These are phyloP conservation scores for Meloidogyne hapla DNA, from an alignment of 1,140 invertebrate species.

Conservation along the genomic window DNA sequence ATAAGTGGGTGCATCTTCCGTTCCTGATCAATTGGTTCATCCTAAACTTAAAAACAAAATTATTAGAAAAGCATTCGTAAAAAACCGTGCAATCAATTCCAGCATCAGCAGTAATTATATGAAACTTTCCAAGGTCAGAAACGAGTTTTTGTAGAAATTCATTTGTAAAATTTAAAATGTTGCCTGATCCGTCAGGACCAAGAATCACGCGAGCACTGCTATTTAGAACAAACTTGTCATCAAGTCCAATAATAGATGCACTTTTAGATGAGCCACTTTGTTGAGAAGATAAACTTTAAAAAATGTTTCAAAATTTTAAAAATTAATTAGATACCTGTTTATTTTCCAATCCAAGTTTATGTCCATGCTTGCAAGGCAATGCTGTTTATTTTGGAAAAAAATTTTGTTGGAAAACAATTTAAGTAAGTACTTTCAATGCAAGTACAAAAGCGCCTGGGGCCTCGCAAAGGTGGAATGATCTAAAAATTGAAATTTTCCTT, in stretches of 20 bases:
- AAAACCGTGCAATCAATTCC: conserved; percentile 51
- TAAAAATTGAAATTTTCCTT: conserved; percentile 24
- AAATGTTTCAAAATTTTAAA: conserved; percentile 11
- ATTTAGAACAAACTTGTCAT: conserved; percentile 22
- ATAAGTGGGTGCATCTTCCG: not conserved
- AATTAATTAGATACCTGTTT: not conserved
- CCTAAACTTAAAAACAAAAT: not conserved
- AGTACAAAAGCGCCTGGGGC: conserved; percentile 51
- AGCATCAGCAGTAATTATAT: conserved; percentile 55
- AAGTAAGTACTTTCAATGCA: conserved; percentile 32
- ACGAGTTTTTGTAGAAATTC: conserved; percentile 22
- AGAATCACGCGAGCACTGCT: conserved; percentile 30
- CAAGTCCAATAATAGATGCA: conserved; percentile 28
- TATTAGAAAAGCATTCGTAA: conserved; percentile 1
- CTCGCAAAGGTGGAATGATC: conserved; percentile 54
- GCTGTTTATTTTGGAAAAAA: conserved; percentile 22
- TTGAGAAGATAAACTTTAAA: not conserved
- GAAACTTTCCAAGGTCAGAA: conserved; percentile 22
- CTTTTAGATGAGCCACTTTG: not conserved
- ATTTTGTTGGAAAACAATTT: not conserved
- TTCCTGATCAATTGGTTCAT: conserved; percentile 5
- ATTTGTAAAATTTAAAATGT: conserved; percentile 27
- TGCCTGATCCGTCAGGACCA: conserved; percentile 37
- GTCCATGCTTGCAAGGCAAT: conserved; percentile 18
- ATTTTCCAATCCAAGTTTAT: conserved; percentile 34